Base-by-base conservation (phyloP, 2,888 invertebrate genomes). In the Morpho achilles region DNA sequence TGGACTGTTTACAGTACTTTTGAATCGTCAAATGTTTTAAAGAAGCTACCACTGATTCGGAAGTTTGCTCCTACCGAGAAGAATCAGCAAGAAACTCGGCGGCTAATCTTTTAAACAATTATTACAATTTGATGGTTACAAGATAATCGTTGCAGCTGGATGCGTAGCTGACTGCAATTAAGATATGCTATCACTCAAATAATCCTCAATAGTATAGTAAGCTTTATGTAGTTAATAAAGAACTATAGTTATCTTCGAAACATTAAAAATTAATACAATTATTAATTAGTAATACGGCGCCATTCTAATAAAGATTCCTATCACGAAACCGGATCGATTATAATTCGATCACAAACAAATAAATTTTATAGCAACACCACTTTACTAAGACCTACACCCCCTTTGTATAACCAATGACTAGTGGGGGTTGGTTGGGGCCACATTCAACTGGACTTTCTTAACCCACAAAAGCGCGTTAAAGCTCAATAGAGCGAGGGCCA, bases 381-480 rank as follows among this genome's bases (percentile, higher is more conserved):
- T 9, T 9, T 56, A 61, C 42, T 32, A 3, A 54, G 65, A 66
- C 54, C 65, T 41, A 48, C 42, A 9, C n/a, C 10, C 43, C 22
- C 41, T 51, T 61, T 76, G 77, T 74, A 70, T 56, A 54, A 46
- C 69, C 57, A 69, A 72, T 71, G 61, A 62, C 53, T 41, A 50
- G 52, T 49, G 53, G 50, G 43, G 56, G 46, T 41, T 45, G 56
- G 41, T 63, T 10, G 59, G 16, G 80, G 56, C 75, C 84, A 60
- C 43, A 59, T 65, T 76, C 76, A 8, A 68, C 3, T 81, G 77
- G 86, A 64, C 80, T 83, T 80, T 66, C 66, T 78, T 79, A 81
- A 80, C 85, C 85, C 86, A 85, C 85, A 82, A 86, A 85, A 76
- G 79, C 75, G 80, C 80, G 82, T 86, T 87, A 87, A 85, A 85